Evolutionary conservation across 2,888 invertebrate species (phyloP), one percentile per base, ranked within the genome.

Genomic region (Ashinkailepas kermadecensis): DNA sequence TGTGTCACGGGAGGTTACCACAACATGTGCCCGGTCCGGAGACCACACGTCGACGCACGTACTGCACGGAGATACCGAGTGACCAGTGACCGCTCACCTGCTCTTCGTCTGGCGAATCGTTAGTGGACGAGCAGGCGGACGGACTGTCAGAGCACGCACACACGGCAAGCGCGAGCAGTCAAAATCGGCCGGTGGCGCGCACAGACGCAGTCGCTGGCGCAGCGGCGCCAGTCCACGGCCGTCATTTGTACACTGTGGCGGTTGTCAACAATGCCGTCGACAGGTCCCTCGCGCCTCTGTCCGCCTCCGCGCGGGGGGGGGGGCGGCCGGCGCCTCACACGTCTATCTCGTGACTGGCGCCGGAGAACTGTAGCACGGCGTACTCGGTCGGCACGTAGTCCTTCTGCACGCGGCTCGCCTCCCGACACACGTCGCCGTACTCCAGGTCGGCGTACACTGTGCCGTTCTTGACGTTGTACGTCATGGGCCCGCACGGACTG

Each of bases 331-430:
- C 39, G 2, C 13, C 25, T 67, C 83, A 91, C 87, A 91, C 91
- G 87, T 91, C 91, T 86, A 91, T 91, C 86, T 91, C 91, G 87
- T 91, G 91, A 85, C 91, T 82, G 23, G 83, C 82, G 25, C 83
- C 82, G 65, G 83, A 84, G 82, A 85, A 84, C 82, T 85, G 84
- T 56, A 84, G 83, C 82, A 84, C 82, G 74, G 85, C 84, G 81
- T 85, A 84, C 78, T 85, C 84, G 23, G 84, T 84, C 23, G 82
- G 79, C 25, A 79, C 79, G 25, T 79, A 79, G 23, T 79, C 58
- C 59, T 79, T 79, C 58, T 79, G 79, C 13, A 79, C 79, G 23
- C 59, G 79, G 10, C 79, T 79, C 4, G 57, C 58, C 25, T 13
- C 65, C 3, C 81, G 9, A 18, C 67, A 81, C 57, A 57, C 59